Evolutionary conservation across 2,888 invertebrate genomes (phyloP).

Genomic region (Drosophila suboccidentalis): DNA sequence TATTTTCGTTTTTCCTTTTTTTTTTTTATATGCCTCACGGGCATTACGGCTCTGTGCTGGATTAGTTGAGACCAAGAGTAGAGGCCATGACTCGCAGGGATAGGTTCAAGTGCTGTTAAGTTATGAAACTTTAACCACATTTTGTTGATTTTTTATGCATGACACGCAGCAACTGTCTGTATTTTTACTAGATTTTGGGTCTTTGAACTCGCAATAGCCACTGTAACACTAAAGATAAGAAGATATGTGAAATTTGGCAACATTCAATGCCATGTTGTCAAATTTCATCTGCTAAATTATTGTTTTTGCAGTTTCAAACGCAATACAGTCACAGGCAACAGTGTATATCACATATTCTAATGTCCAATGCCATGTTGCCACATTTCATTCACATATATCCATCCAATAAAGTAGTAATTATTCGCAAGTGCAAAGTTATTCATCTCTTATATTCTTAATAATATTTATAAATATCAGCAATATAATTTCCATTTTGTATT

Average conservation of each 20-base stretch:
- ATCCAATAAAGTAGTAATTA: background rate
- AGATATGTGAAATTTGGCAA: background rate
- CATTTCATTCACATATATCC: too few relatives aligned
- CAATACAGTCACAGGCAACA: background rate
- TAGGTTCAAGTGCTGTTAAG: constrained; percentile 25
- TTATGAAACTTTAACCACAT: constrained; percentile 36
- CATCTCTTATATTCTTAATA: too few relatives aligned
- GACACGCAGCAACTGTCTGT: constrained; percentile 32
- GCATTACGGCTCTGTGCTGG: constrained; percentile 33
- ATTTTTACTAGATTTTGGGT: constrained; percentile 31
- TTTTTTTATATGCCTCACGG: constrained; percentile 44
- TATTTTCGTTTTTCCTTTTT: constrained; percentile 15
- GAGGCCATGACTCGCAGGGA: constrained; percentile 8
- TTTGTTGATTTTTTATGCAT: constrained; percentile 8
- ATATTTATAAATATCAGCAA: background rate
- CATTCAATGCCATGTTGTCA: background rate
- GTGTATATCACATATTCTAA: background rate
- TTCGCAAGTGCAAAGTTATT: too few relatives aligned
- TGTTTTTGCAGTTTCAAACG: background rate
- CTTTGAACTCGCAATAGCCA: constrained; percentile 39
- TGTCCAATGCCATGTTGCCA: background rate
- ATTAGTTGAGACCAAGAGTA: constrained; percentile 19
- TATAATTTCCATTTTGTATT: background rate
- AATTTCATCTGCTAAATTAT: background rate
- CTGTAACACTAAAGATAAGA: background rate